A percentile compares a stretch with the other conserved stretches of the same genome.
These are phyloP conservation scores for Burhinus bistriatus DNA, from an alignment of 2,113 vertebrate species.

Conservation along the genomic window DNA sequence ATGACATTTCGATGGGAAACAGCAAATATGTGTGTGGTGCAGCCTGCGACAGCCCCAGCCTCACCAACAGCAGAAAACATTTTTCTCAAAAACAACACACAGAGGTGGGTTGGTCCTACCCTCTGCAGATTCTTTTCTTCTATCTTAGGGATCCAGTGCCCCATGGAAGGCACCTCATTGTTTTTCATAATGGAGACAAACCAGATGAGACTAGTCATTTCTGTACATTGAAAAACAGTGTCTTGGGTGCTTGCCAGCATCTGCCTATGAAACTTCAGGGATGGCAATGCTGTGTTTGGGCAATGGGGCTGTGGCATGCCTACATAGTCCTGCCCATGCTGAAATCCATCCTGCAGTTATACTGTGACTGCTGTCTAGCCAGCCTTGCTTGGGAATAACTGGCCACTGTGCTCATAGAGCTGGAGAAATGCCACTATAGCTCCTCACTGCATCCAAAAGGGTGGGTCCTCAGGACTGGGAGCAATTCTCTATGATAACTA, in stretches of 20 bases:
- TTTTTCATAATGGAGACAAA: not conserved
- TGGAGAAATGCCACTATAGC: not conserved
- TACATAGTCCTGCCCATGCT: not conserved
- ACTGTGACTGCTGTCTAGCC: not conserved
- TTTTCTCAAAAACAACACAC: not conserved
- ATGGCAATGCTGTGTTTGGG: fast-evolving
- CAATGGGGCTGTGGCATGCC: not conserved
- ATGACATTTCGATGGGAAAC: not conserved
- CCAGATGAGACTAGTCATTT: not conserved
- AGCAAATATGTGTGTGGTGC: not conserved
- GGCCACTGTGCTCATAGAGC: not conserved
- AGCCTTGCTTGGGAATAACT: fast-evolving
- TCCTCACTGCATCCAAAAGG: not conserved
- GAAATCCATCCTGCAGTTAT: not conserved
- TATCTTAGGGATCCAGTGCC: not conserved
- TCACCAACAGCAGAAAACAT: not conserved
- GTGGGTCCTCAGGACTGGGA: not conserved
- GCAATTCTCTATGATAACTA: not conserved
- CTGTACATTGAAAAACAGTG: not conserved
- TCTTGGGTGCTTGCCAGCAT: not conserved
- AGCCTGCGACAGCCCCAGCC: not conserved
- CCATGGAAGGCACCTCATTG: not conserved
- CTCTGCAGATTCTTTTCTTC: not conserved
- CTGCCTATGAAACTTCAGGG: not conserved
- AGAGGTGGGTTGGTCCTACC: not conserved